A percentile compares a stretch with the other conserved stretches of the same genome.
Evolutionary conservation across 2,797 vertebrate species (phyloP).

Genomic region (Heterohyrax brucei): DNA sequence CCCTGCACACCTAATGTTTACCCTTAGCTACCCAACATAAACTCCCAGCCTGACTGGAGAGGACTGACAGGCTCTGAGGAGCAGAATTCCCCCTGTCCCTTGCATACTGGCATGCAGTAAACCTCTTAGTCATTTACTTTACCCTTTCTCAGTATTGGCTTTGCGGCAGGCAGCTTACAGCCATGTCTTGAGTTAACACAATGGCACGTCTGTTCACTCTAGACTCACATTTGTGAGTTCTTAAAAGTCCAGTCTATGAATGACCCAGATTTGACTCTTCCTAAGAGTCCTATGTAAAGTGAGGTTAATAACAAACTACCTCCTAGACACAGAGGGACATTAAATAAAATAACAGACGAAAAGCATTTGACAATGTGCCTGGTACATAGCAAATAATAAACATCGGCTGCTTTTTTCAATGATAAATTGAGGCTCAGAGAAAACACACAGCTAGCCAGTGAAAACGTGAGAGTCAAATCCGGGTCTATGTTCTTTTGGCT

Average conservation of each 20-base stretch:
- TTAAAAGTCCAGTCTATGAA: background rate
- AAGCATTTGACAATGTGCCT: background rate
- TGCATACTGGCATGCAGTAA: no score
- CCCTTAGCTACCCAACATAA: no score
- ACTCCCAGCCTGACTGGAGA: no score
- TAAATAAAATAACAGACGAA: background rate
- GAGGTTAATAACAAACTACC: background rate
- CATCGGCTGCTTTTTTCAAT: background rate
- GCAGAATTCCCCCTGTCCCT: no score
- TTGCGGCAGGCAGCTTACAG: no score
- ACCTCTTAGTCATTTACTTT: no score
- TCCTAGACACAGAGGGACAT: background rate
- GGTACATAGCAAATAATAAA: background rate
- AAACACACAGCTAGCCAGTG: background rate
- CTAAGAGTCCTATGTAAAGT: background rate
- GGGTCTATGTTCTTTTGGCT: background rate
- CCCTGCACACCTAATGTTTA: no score
- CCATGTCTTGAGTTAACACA: no score
- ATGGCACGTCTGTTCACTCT: background rate
- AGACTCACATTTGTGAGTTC: conserved; percentile 3
- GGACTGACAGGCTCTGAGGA: no score
- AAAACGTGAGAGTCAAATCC: background rate
- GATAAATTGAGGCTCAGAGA: background rate
- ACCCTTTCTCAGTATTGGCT: no score
- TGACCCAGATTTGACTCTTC: background rate